Evolutionary conservation across 2,888 invertebrate species (phyloP).

Genomic region (Sylvicola cinctus): DNA sequence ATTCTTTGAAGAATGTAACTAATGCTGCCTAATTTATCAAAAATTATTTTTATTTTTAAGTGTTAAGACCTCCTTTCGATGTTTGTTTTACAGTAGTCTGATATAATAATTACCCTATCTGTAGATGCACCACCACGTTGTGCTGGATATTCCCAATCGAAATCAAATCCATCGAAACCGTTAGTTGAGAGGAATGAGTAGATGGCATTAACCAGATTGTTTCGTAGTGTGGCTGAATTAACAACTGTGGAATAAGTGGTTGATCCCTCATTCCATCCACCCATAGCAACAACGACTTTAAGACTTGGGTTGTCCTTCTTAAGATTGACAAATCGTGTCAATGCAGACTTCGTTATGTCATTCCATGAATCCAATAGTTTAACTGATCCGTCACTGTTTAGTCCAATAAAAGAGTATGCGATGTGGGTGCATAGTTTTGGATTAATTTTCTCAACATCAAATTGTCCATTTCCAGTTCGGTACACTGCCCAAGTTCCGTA

Average conservation of each 20-base stretch:
- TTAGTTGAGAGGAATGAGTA: conserved; percentile 27
- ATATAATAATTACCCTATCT: conserved; percentile 17
- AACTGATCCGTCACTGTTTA: conserved; percentile 27
- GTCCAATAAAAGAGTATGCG: conserved; percentile 44
- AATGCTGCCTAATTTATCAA: too few species aligned
- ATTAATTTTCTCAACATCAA: conserved; percentile 37
- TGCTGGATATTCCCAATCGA: conserved; percentile 42
- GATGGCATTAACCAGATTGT: conserved; percentile 27
- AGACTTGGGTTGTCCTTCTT: conserved; percentile 22
- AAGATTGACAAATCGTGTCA: conserved; percentile 20
- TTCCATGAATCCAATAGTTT: conserved; percentile 29
- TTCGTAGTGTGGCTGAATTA: neutral
- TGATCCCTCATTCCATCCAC: conserved; percentile 36
- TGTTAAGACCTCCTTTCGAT: too few species aligned
- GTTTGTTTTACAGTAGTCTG: too few species aligned
- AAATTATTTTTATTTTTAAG: too few species aligned
- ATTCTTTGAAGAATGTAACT: conserved; percentile 17
- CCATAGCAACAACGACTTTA: conserved; percentile 30
- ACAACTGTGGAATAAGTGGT: conserved; percentile 20
- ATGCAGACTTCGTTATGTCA: neutral
- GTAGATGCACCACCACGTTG: conserved; percentile 23
- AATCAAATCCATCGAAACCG: conserved; percentile 37
- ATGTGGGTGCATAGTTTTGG: conserved; percentile 43
- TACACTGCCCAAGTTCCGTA: conserved; percentile 50
- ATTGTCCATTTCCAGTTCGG: conserved; percentile 35